Conservation (phyloP, 2,113 vertebrate genomes). For the Scatophagus argus region DNA sequence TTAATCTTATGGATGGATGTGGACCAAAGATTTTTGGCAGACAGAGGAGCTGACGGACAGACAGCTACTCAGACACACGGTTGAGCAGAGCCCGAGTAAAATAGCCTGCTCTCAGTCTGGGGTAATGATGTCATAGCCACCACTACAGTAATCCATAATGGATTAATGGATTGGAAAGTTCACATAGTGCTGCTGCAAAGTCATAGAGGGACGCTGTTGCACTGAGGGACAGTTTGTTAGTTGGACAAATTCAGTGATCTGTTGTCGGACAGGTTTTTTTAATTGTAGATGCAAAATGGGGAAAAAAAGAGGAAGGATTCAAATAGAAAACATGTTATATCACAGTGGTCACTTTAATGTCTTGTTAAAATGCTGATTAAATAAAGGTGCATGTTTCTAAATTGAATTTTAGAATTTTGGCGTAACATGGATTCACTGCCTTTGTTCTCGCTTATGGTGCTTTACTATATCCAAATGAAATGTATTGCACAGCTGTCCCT, state of each 20-base stretch:
- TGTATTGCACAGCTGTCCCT: background rate
- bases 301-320: background rate
- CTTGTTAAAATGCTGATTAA: background rate
- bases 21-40: background rate
- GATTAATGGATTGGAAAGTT: slow-evolving; percentile 51
- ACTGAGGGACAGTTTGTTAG: background rate
- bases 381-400: background rate
- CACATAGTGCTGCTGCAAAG: slow-evolving; percentile 22
- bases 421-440: background rate
- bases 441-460: background rate
- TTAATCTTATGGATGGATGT: background rate
- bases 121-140: slow-evolving; percentile 27
- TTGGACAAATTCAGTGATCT: background rate
- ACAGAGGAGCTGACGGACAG: background rate
- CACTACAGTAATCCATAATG: slow-evolving; percentile 32
- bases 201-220: slow-evolving; percentile 22
- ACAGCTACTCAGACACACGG: background rate
- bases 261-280: background rate
- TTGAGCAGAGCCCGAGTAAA: slow-evolving; percentile 8
- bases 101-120: slow-evolving; percentile 2
- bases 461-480: background rate
- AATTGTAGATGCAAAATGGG: background rate
- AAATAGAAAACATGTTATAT: background rate
- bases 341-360: background rate
- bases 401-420: background rate